Evolutionary conservation across 2,113 vertebrate species (phyloP).

Genomic region (Tauraco erythrolophus): DNA sequence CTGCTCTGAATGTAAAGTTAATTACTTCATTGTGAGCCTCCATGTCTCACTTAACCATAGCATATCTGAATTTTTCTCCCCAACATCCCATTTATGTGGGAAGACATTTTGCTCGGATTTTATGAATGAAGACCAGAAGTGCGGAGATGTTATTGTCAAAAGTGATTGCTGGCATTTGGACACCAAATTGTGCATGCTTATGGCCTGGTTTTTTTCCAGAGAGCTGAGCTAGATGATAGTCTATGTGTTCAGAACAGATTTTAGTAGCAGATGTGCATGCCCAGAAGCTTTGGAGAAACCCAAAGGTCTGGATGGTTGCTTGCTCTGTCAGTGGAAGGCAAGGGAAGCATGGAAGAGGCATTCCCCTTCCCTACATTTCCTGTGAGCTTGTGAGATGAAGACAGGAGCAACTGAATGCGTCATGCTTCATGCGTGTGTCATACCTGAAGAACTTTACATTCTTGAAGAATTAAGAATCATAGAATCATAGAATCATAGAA

Average conservation of each 20-base stretch:
- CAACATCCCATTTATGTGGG: not conserved
- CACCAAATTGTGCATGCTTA: not conserved
- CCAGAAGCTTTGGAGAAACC: not conserved
- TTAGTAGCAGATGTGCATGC: not conserved
- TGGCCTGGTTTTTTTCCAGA: not conserved
- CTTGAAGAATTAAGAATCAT: not conserved
- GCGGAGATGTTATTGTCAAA: not conserved
- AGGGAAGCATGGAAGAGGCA: not conserved
- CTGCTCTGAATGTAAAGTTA: not conserved
- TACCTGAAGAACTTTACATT: not conserved
- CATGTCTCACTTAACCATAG: not conserved
- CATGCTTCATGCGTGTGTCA: not conserved
- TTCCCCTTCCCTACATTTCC: not conserved
- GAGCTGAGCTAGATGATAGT: not conserved
- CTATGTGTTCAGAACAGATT: not conserved
- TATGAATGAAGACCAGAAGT: not conserved
- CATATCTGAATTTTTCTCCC: not conserved
- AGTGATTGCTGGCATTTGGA: not conserved
- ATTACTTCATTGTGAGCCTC: not conserved
- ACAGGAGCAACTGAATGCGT: not conserved
- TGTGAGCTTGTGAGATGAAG: not conserved
- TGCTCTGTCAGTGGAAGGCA: not conserved
- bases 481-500: no score
- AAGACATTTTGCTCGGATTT: not conserved
- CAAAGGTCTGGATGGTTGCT: not conserved